Evolutionary conservation across 2,888 invertebrate species (phyloP).

Genomic region (Pammene aurita): DNA sequence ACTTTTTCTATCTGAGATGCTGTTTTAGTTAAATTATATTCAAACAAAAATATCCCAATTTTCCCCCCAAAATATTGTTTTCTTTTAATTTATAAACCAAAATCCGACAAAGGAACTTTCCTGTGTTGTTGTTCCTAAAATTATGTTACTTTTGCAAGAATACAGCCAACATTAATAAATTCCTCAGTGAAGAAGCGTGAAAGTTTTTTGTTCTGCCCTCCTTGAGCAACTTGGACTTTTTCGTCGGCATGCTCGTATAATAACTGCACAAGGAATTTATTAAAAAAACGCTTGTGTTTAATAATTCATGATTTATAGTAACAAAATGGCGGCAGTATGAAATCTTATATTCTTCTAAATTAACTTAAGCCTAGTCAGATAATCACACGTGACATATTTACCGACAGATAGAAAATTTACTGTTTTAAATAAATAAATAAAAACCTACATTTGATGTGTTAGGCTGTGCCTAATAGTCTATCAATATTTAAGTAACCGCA

Average conservation of each 20-base stretch:
- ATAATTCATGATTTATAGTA: no score
- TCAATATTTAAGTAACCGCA: no score
- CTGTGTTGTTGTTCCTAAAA: conserved; percentile 52
- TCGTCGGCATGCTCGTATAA: conserved; percentile 62
- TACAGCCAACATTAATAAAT: conserved; percentile 74
- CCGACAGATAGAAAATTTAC: no score
- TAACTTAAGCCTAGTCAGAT: no score
- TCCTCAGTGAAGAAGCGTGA: conserved; percentile 69
- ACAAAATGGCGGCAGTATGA: no score
- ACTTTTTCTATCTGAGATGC: no score
- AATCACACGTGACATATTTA: no score
- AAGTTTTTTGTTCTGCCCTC: conserved; percentile 68
- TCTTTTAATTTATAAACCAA: conserved; percentile 33
- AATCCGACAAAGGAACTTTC: conserved; percentile 28
- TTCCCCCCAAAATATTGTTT: conserved; percentile 12
- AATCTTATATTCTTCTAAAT: no score
- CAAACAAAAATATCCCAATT: conserved; percentile 8
- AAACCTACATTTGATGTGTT: no score
- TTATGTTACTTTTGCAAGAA: conserved; percentile 62
- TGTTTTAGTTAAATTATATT: background rate
- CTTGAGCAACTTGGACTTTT: conserved; percentile 66
- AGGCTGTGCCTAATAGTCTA: no score
- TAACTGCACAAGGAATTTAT: conserved; percentile 78
- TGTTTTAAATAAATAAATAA: no score
- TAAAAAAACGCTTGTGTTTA: conserved; percentile 62